These are phyloP conservation scores for Morone chrysops DNA, from an alignment of 2,113 vertebrate species.

Conservation along the genomic window DNA sequence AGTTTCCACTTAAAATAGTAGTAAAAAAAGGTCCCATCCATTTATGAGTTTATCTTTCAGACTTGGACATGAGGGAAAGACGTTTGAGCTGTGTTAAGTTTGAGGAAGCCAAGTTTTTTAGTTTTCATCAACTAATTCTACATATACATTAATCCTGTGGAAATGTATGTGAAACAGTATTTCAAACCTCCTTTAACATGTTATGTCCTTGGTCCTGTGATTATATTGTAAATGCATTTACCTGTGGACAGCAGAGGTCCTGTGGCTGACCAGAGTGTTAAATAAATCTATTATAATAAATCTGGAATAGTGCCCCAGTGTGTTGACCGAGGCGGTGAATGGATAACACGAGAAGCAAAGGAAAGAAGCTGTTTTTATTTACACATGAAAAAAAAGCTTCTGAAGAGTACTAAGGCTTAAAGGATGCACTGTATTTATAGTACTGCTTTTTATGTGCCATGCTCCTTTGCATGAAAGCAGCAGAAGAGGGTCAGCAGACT, in stretches of 20 bases:
- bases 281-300: neutral
- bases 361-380: constrained; percentile 13
- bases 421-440: constrained; percentile 22
- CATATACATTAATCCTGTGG: neutral
- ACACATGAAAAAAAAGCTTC: neutral
- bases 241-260: neutral
- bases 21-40: neutral
- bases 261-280: neutral
- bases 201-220: neutral
- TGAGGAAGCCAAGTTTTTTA: neutral
- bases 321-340: neutral
- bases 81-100: neutral
- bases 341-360: neutral
- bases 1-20: neutral
- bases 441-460: neutral
- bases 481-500: neutral
- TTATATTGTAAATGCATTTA: neutral
- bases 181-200: neutral
- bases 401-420: neutral
- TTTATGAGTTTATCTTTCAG: neutral
- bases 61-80: neutral
- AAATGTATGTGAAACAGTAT: neutral
- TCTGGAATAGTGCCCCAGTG: neutral
- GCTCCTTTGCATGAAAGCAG: constrained; percentile 8
- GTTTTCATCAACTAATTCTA: neutral